Conservation (phyloP, 2,797 vertebrate genomes). For the Remorina albescens region DNA sequence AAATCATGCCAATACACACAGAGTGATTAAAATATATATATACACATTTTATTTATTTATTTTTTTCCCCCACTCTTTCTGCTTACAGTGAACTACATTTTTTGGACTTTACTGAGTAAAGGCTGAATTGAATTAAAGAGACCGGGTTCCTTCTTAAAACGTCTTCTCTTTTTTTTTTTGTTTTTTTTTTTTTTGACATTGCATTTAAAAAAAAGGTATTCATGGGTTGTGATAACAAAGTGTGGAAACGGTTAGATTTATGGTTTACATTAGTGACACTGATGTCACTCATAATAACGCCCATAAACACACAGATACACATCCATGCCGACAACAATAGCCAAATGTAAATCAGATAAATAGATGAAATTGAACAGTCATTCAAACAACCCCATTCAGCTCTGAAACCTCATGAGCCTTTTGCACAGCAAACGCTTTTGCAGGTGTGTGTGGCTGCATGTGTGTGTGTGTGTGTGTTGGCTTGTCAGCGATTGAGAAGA, state of each 20-base stretch:
- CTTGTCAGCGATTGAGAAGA: conserved; percentile 74
- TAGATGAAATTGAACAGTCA: conserved; percentile 73
- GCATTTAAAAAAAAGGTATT: neutral
- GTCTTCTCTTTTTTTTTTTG: neutral
- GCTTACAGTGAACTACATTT: no score
- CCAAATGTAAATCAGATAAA: conserved; percentile 80
- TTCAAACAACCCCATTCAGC: conserved; percentile 66
- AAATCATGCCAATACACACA: no score
- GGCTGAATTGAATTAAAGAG: neutral
- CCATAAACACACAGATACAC: conserved; percentile 36
- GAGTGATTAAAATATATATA: no score
- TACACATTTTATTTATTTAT: no score
- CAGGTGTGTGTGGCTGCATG: conserved; percentile 27
- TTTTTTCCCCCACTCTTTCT: no score
- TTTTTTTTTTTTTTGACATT: neutral
- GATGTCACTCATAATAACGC: conserved; percentile 47
- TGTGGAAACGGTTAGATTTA: conserved; percentile 37
- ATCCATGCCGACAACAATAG: conserved; percentile 56
- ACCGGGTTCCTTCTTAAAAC: neutral
- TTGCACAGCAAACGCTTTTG: conserved; percentile 60
- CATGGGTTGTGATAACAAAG: neutral
- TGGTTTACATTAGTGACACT: conserved; percentile 42
- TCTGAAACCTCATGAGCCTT: conserved; percentile 56
- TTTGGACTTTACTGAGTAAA: neutral
- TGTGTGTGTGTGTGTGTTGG: conserved; percentile 39